Base-by-base conservation (phyloP, 2,797 vertebrate genomes). In the Sebastolobus altivelis region DNA sequence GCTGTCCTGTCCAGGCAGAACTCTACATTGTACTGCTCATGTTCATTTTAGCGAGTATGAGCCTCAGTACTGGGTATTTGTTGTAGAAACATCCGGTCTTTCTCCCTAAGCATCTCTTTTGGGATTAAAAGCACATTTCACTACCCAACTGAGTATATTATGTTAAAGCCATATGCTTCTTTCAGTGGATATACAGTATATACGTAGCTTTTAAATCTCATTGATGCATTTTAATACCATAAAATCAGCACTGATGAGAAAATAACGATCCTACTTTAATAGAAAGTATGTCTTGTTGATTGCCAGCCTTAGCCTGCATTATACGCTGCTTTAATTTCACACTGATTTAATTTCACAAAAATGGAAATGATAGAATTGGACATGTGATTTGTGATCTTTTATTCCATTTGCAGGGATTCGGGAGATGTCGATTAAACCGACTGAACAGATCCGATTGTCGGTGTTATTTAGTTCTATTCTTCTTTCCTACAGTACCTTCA, bases 101-200 rank as follows among this genome's bases (percentile, higher is more conserved):
- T 27, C 37, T 22, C 20, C n/a, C 10, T 14, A 46, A 4, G 20
- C 31, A 22, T 29, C 3, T 35, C 2, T 40, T 46, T 38, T 54
- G 54, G 8, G 37, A 20, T 62, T 71, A 54, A 75, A 84, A 81
- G 27, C 58, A 62, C 37, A 74, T 79, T 67, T 54, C 8, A 14
- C 10, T n/a, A 8, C 8, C 25, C 22, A 25, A 25, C 9, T n/a
- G 8, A 22, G 20, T 33, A 22, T 40, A 22, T 31, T 54, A 10
- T 8, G 16, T 52, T 29, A 33, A 43, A 63, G 8, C 18, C 49
- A 33, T 5, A 14, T 11, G 54, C 22, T 29, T 46, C 35, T 55
- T 67, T 43, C 10, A 8, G 25, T 46, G 56, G 20, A 46, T 11
- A 27, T 61, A 31, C 40, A 65, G 3, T 11, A 72, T 16, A 49